Evolutionary conservation across 2,888 invertebrate genomes (phyloP).

Genomic region (Eugnorisma glareosa): DNA sequence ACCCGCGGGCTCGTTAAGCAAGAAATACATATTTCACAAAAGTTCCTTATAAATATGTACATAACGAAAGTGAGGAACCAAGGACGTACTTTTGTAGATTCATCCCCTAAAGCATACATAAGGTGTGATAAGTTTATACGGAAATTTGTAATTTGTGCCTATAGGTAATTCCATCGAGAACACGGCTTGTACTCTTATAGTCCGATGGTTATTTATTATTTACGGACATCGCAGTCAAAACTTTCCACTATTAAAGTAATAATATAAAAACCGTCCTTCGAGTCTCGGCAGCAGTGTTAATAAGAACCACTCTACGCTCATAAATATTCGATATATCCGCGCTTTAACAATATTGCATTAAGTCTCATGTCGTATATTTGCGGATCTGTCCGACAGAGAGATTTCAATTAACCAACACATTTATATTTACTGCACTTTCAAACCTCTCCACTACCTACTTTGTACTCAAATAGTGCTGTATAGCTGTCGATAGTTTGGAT

Average conservation of each 20-base stretch:
- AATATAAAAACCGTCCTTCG: constrained; percentile 9
- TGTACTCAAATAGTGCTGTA: constrained; percentile 13
- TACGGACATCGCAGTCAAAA: neutral
- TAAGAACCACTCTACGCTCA: neutral
- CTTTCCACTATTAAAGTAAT: neutral
- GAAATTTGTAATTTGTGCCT: neutral
- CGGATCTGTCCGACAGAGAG: constrained; percentile 44
- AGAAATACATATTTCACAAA: no score
- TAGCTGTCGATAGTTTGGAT: constrained; percentile 2
- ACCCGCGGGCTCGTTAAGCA: no score
- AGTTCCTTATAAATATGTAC: neutral
- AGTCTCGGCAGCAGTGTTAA: constrained; percentile 17
- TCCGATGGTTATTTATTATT: neutral
- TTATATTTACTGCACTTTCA: constrained; percentile 53
- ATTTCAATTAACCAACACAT: constrained; percentile 54
- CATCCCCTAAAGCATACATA: neutral
- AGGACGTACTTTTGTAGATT: neutral
- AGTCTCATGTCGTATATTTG: constrained; percentile 40
- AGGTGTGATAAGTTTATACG: no score
- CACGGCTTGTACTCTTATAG: neutral
- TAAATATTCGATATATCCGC: constrained; percentile 21
- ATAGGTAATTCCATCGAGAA: neutral
- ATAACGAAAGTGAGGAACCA: neutral
- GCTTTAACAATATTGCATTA: constrained; percentile 30
- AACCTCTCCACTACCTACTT: constrained; percentile 21